phyloP scores from a whole-genome alignment of 2,797 vertebrate species.

The Sylvilagus floridanus region DNA sequence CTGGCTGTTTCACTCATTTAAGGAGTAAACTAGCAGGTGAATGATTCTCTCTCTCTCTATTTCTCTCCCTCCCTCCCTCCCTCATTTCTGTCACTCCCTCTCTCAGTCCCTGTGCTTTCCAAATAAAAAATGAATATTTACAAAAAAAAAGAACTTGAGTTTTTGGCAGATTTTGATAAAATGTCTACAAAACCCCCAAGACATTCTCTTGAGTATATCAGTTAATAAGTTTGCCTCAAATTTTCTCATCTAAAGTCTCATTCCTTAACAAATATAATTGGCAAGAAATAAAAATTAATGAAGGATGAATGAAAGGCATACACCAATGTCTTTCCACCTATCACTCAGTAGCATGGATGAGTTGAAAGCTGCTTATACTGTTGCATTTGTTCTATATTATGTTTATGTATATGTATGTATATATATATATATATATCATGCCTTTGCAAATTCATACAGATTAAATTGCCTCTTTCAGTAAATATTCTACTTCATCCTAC shows the following conservation, averaged over 20 bases:
- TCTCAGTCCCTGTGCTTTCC: too few relatives aligned
- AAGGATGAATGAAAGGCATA: not conserved
- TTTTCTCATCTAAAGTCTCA: not conserved
- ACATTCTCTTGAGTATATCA: not conserved
- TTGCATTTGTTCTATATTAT: not conserved
- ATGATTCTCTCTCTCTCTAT: too few relatives aligned
- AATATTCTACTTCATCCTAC: not conserved
- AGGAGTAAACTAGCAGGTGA: too few relatives aligned
- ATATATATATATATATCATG: too few relatives aligned
- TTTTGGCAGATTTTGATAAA: not conserved
- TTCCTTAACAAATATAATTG: not conserved
- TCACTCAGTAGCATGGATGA: not conserved
- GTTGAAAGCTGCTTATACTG: not conserved
- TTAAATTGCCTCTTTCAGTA: not conserved
- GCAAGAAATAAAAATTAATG: not conserved
- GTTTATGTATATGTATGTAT: too few relatives aligned
- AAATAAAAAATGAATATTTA: too few relatives aligned
- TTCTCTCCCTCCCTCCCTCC: too few relatives aligned
- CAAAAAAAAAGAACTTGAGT: not conserved
- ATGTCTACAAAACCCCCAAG: not conserved
- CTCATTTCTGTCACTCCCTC: too few relatives aligned
- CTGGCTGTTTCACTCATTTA: too few relatives aligned
- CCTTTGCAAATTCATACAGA: not conserved
- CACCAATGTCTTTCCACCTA: not conserved
- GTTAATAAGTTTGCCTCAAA: not conserved